These are phyloP conservation scores for Oxyura jamaicensis DNA, from an alignment of 2,113 vertebrate species.

Conservation along the genomic window DNA sequence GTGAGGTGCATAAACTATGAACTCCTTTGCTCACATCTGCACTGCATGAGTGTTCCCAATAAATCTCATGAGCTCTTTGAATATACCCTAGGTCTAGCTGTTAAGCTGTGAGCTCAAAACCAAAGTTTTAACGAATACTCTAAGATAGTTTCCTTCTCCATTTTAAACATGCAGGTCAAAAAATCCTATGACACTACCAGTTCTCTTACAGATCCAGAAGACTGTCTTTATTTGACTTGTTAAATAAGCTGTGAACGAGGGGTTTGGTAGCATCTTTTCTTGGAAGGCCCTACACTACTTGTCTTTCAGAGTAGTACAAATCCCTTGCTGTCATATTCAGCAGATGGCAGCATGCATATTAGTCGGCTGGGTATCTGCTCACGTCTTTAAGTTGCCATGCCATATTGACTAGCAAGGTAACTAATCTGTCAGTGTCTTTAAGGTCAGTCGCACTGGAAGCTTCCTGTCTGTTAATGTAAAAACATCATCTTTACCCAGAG, in stretches of 20 bases:
- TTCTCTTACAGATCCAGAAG: not conserved
- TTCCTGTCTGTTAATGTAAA: slow-evolving; percentile 10
- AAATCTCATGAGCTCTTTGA: not conserved
- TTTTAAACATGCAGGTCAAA: not conserved
- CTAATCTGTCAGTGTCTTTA: slow-evolving; percentile 44
- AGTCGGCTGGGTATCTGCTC: not conserved
- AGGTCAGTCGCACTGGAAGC: slow-evolving; percentile 37
- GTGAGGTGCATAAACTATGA: not conserved
- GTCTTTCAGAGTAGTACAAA: not conserved
- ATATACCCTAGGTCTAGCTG: not conserved
- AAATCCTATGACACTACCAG: fast-evolving
- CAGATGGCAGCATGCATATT: slow-evolving; percentile 47
- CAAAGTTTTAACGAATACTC: not conserved
- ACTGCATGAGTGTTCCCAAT: not conserved
- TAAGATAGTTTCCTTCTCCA: not conserved
- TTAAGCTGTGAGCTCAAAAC: not conserved
- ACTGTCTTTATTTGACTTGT: not conserved
- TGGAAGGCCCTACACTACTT: not conserved
- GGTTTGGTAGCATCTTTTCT: not conserved
- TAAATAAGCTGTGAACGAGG: not conserved
- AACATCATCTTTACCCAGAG: slow-evolving; percentile 1
- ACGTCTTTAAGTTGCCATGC: not conserved
- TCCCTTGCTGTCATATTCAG: slow-evolving; percentile 26
- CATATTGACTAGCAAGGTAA: slow-evolving; percentile 36
- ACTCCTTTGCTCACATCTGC: not conserved